Base-by-base conservation (phyloP, 2,888 invertebrate species). In the Xylophagus ater region DNA sequence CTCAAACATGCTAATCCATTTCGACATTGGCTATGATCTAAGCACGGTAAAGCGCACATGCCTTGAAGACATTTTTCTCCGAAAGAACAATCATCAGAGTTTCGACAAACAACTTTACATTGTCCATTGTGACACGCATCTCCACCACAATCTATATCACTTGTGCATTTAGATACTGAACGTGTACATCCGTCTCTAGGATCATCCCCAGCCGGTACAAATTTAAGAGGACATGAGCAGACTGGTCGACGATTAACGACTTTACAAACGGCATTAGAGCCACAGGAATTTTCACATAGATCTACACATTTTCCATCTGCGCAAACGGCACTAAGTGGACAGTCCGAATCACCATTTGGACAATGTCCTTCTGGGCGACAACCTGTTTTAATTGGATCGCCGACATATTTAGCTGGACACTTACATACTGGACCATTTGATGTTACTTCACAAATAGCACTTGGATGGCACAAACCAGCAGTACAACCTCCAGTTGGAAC, bases 261-360 rank as follows among this genome's bases (percentile, higher is more conserved):
- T 55, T 76, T 78, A 53, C 92, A 92, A 10, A 83, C 58, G 2
- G 88, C 74, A 59, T 92, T 92, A 1, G 74, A 68, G 4, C 87
- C 88, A 56, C 90, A 92, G 7, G 79, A 78, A 50, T 74, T 74
- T 47, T 83, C 80, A 54, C 90, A 90, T 1, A 86, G 86, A 66
- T 87, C 81, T 4, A 80, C 63, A 54, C 89, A 90, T 31, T 73
- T 72, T 35, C 79, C 77, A 42, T 73, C 70, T 29, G 74, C 67
- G 55, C 88, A 89, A 30, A 77, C 66, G 0, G 84, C 78, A 54
- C 84, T 78, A 8, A 67, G 60, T 0, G 86, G 84, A 51, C 89
- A 90, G 49, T 88, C 85, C 10, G 58, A 57, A 57, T 86, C 78
- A 25, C 78, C 79, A 43, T 73, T 75, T 0, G 69, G 69, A 56